Base-by-base conservation (phyloP, 2,113 vertebrate species). In the Lasiurus borealis region DNA sequence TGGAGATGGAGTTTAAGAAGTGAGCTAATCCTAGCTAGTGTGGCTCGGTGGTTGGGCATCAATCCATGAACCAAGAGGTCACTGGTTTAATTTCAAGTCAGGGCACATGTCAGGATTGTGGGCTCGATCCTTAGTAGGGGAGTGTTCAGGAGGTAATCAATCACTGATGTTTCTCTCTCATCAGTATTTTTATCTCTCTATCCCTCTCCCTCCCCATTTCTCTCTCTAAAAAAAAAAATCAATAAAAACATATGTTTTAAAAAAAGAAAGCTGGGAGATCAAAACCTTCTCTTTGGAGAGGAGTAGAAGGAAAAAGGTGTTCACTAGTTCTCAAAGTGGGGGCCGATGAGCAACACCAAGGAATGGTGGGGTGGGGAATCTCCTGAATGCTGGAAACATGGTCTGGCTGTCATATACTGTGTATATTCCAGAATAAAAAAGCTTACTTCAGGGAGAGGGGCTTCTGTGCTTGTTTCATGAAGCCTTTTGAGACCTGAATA, bases 261-360 rank as follows among this genome's bases (percentile, higher is more conserved):
- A 59, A 59, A 59, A 59, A 59, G 23, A 59, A 59, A 59, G 57
- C 57, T 59, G 57, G 11, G 57, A 59, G 9, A 19, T 77, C 8
- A 40, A 44, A 10, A 18, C 7, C 15, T 15, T 52, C 27, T 50
- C 68, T 27, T 21, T 27, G 14, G 16, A n/a, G 40, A 46, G 2
- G 16, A 2, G 2, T 5, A 40, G 23, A 46, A 1, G 13, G 4
- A 4, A 5, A 59, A 10, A 54, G 34, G 36, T 0, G 0, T 23
- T 36, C 15, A 5, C 21, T 3, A 66, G 54, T 11, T 27, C 18
- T 52, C n/a, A 83, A 48, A 59, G 57, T 59, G 57, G 57, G 23
- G 27, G 11, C 12, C 31, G 5, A 36, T 1, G 46, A 68, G 27
- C 15, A 52, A 25, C 8, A 50, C 16, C 7, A 34, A 4, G 9